Evolutionary conservation across 2,888 invertebrate species (phyloP).

Genomic region (Helleia helle): DNA sequence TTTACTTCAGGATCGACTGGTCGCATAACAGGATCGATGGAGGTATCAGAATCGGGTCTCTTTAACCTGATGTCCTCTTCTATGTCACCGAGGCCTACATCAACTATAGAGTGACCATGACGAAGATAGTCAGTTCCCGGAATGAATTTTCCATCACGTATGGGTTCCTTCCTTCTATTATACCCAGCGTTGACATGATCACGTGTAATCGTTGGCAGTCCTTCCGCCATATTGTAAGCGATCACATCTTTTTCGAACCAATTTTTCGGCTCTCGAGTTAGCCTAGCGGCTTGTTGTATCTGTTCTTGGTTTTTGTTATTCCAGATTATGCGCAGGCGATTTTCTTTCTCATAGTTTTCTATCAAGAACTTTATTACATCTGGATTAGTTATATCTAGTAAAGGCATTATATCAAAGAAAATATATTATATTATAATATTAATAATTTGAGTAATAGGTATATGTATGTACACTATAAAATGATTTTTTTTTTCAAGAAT

Average conservation of each 20-base stretch:
- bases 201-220: constrained; percentile 33
- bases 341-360: constrained; percentile 41
- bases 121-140: constrained; percentile 30
- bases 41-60: constrained; percentile 29
- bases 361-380: constrained; percentile 36
- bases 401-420: constrained; percentile 31
- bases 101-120: constrained; percentile 32
- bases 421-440: no score
- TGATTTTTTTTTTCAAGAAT: no score
- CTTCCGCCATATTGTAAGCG: constrained; percentile 33
- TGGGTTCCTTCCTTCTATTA: constrained; percentile 29
- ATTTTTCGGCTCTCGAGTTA: constrained; percentile 34
- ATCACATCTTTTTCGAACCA: constrained; percentile 38
- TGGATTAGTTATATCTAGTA: constrained; percentile 37
- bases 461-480: no score
- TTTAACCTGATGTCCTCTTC: constrained; percentile 33
- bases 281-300: constrained; percentile 35
- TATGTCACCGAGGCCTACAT: constrained; percentile 34
- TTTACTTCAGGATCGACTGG: constrained; percentile 31
- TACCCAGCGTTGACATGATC: constrained; percentile 31
- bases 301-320: constrained; percentile 30
- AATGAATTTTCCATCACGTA: constrained; percentile 31
- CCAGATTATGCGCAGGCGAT: constrained; percentile 37
- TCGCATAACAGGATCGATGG: constrained; percentile 37
- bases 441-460: no score